Conservation (phyloP, 1,140 invertebrate genomes). For the Stegodyphus dumicola region DNA sequence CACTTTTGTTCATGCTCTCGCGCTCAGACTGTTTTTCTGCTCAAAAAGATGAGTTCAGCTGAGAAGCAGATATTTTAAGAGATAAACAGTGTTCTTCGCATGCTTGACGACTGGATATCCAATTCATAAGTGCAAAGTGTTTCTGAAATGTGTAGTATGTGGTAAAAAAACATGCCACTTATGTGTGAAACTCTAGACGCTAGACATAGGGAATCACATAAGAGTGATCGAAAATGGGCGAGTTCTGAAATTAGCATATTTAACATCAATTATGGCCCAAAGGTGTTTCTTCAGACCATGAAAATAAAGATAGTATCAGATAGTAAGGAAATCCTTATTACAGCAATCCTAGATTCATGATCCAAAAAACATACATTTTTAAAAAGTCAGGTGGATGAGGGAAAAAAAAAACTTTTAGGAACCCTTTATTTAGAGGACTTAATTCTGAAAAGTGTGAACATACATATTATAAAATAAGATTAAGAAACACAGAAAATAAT, state of each 20-base stretch:
- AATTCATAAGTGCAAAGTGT: no score
- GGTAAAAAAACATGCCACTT: background rate
- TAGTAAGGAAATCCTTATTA: background rate
- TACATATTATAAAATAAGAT: no score
- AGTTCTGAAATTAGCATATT: background rate
- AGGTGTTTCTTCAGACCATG: background rate
- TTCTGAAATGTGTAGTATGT: no score
- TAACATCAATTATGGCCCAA: background rate
- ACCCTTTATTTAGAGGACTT: background rate
- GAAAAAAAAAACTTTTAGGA: background rate
- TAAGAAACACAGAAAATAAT: background rate
- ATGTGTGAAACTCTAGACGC: background rate
- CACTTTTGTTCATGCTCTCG: no score
- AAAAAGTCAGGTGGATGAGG: background rate
- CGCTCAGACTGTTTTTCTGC: no score
- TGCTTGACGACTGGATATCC: no score
- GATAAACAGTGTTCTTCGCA: no score
- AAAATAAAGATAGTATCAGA: background rate
- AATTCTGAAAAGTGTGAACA: no score
- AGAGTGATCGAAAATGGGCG: background rate
- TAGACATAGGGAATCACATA: background rate
- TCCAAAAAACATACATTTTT: background rate
- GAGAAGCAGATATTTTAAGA: no score
- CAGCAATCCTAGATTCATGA: background rate
- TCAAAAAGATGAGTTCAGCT: no score